These are phyloP conservation scores for Callospermophilus lateralis DNA, from an alignment of 2,113 vertebrate genomes.

Conservation along the genomic window DNA sequence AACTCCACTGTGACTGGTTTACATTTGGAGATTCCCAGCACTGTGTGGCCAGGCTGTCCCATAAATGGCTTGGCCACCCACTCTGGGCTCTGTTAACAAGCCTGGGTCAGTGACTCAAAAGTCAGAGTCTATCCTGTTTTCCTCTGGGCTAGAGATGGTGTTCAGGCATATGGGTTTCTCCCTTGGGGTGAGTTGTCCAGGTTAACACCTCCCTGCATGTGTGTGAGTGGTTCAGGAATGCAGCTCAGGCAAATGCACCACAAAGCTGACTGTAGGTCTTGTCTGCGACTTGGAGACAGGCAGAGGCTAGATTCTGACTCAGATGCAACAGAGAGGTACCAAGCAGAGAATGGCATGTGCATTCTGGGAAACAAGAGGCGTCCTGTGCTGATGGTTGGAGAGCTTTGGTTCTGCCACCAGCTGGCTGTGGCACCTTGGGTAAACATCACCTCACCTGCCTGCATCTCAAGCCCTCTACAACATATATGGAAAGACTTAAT, in stretches of 20 bases:
- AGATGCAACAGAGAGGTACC: constrained; percentile 54
- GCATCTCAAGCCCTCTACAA: background rate
- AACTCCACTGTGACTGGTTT: background rate
- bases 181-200: background rate
- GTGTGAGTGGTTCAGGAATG: background rate
- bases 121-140: background rate
- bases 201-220: background rate
- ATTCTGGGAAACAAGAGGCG: background rate
- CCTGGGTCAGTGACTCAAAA: background rate
- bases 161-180: background rate
- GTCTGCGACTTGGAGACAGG: constrained; percentile 38
- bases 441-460: background rate
- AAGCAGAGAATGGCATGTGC: background rate
- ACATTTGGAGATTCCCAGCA: constrained; percentile 13
- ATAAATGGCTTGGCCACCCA: constrained; percentile 2
- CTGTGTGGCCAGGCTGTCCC: background rate
- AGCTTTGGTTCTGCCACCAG: background rate
- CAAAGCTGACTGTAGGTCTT: constrained; percentile 55
- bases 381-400: background rate
- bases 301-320: constrained; percentile 38
- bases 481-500: background rate
- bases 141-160: background rate
- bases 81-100: constrained; percentile 39
- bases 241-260: background rate
- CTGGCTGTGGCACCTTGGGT: background rate